These are phyloP conservation scores for Trichopoda pennipes DNA, from an alignment of 2,888 invertebrate genomes.

Conservation along the genomic window DNA sequence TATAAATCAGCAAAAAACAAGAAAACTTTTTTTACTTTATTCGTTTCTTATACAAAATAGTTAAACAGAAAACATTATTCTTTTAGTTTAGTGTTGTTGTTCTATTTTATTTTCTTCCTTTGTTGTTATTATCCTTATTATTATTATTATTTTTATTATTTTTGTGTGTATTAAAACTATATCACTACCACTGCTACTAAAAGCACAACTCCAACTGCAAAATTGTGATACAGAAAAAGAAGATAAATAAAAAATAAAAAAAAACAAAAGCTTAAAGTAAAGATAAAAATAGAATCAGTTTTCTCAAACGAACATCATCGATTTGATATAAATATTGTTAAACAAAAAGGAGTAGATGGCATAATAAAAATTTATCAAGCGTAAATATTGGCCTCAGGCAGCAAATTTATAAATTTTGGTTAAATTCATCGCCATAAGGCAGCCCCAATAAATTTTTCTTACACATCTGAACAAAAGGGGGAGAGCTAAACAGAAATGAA, in stretches of 20 bases:
- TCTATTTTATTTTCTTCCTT: conserved; percentile 8
- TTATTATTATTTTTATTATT: conserved; percentile 16
- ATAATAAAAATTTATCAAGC: conserved; percentile 31
- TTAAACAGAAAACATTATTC: conserved; percentile 52
- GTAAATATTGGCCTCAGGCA: conserved; percentile 31
- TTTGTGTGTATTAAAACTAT: conserved; percentile 31
- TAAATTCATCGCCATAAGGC: background rate
- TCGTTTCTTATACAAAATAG: conserved; percentile 50
- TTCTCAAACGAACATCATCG: conserved; percentile 44
- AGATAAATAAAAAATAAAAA: conserved; percentile 21
- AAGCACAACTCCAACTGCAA: conserved; percentile 69
- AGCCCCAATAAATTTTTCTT: too few species aligned
- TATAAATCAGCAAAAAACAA: conserved; percentile 18
- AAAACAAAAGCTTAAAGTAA: conserved; percentile 1
- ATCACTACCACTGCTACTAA: conserved; percentile 43
- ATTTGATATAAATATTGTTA: background rate
- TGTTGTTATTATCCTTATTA: conserved; percentile 14
- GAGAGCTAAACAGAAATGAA: too few species aligned
- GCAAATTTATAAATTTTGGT: conserved; percentile 14
- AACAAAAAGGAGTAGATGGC: conserved; percentile 4
- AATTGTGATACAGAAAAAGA: conserved; percentile 72
- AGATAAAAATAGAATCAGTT: conserved; percentile 13
- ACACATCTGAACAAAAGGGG: too few species aligned
- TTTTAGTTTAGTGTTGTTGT: conserved; percentile 35
- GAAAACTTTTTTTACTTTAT: conserved; percentile 67